These are phyloP conservation scores for Crotalus tigris DNA, from an alignment of 2,113 vertebrate species.

Conservation along the genomic window DNA sequence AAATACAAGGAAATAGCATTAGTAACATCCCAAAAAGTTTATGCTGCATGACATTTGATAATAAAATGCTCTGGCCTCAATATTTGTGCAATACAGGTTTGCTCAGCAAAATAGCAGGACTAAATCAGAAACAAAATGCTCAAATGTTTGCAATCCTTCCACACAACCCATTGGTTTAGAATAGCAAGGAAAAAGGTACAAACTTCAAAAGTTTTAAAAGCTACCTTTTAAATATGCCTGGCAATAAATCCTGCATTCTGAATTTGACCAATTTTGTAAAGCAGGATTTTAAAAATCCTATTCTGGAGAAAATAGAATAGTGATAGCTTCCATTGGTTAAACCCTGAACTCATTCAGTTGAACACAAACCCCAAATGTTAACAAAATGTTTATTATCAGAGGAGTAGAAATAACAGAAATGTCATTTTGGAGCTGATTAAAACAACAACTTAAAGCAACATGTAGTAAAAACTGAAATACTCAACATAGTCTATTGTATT, in stretches of 20 bases:
- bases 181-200: background rate
- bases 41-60: too few relatives aligned
- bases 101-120: background rate
- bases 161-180: background rate
- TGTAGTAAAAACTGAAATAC: background rate
- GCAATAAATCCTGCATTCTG: background rate
- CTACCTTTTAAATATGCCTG: background rate
- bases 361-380: background rate
- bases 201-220: background rate
- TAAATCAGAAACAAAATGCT: background rate
- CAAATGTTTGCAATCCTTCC: background rate
- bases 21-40: background rate
- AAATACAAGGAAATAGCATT: background rate
- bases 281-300: background rate
- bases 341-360: background rate
- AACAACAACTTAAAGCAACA: background rate
- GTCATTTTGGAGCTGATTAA: background rate
- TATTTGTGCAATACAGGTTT: background rate
- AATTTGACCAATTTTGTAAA: background rate
- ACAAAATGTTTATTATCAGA: background rate
- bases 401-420: background rate
- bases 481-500: background rate
- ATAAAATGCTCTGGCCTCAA: background rate
- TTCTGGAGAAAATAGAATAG: background rate
- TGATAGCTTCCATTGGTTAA: background rate